Conservation (phyloP, 2,797 vertebrate genomes). For the Aplochiton taeniatus region DNA sequence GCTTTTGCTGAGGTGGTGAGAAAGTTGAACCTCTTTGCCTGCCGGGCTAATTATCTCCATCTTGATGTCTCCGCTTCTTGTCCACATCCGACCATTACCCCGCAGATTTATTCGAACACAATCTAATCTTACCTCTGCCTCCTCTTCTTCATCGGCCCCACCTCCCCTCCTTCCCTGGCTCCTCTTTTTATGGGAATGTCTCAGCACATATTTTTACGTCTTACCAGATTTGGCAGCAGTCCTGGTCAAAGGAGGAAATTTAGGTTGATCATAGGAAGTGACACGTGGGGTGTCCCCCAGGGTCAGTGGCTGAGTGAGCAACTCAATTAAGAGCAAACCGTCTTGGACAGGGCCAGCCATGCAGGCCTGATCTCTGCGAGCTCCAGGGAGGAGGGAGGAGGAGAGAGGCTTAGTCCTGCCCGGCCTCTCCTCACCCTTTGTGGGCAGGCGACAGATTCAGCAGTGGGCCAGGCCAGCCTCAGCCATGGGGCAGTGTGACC, state of each 20-base stretch:
- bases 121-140: constrained; percentile 48
- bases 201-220: constrained; percentile 65
- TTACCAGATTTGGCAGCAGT: constrained; percentile 72
- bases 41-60: constrained; percentile 55
- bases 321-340: constrained; percentile 80
- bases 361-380: constrained; percentile 55
- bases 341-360: constrained; percentile 67
- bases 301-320: constrained; percentile 77
- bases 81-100: constrained; percentile 50
- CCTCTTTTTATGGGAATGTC: constrained; percentile 61
- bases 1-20: constrained; percentile 63
- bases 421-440: constrained; percentile 51
- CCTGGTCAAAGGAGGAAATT: constrained; percentile 71
- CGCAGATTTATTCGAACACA: constrained; percentile 46
- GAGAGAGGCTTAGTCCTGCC: constrained; percentile 47
- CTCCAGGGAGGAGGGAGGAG: constrained; percentile 43
- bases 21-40: constrained; percentile 55
- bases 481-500: constrained; percentile 68
- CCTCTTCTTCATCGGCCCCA: constrained; percentile 37
- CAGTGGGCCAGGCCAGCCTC: constrained; percentile 45
- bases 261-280: constrained; percentile 81
- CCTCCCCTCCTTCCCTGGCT: constrained; percentile 44
- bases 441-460: constrained; percentile 59
- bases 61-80: constrained; percentile 47
- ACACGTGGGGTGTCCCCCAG: constrained; percentile 73